These are phyloP conservation scores for Galaxias olidus DNA, from an alignment of 2,797 vertebrate species.

Conservation along the genomic window DNA sequence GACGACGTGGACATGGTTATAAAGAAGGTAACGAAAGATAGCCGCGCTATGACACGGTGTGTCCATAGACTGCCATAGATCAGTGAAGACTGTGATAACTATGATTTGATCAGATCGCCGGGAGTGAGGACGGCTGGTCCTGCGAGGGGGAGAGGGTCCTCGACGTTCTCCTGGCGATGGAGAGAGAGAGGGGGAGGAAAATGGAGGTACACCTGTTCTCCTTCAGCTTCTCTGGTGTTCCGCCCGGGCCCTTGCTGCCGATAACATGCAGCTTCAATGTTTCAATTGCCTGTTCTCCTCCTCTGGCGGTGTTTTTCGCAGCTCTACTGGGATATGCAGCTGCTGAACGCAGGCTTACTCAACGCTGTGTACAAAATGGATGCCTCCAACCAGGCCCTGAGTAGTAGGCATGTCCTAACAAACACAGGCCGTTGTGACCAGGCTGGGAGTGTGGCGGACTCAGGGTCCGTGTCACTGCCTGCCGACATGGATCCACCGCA, in stretches of 20 bases:
- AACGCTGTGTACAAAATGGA: slow-evolving; percentile 17
- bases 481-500: too few relatives aligned
- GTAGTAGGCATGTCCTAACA: slow-evolving; percentile 17
- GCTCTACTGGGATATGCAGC: slow-evolving; percentile 75
- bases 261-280: too few relatives aligned
- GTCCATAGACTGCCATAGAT: too few relatives aligned
- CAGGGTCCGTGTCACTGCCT: neutral
- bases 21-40: slow-evolving; percentile 69
- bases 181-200: slow-evolving; percentile 57
- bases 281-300: too few relatives aligned
- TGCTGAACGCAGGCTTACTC: slow-evolving; percentile 59
- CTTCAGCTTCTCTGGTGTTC: neutral
- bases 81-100: neutral
- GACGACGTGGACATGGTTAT: slow-evolving; percentile 60
- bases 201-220: slow-evolving; percentile 57
- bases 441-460: neutral
- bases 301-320: slow-evolving; percentile 35
- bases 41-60: too few relatives aligned
- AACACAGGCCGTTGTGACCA: slow-evolving; percentile 7
- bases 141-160: slow-evolving; percentile 65
- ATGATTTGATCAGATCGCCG: slow-evolving; percentile 56
- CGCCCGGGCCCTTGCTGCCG: neutral
- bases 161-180: slow-evolving; percentile 72
- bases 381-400: neutral
- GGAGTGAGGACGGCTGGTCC: slow-evolving; percentile 48